phyloP scores from a whole-genome alignment of 2,113 vertebrate species.

The Pseudolaguvia tuberculata region DNA sequence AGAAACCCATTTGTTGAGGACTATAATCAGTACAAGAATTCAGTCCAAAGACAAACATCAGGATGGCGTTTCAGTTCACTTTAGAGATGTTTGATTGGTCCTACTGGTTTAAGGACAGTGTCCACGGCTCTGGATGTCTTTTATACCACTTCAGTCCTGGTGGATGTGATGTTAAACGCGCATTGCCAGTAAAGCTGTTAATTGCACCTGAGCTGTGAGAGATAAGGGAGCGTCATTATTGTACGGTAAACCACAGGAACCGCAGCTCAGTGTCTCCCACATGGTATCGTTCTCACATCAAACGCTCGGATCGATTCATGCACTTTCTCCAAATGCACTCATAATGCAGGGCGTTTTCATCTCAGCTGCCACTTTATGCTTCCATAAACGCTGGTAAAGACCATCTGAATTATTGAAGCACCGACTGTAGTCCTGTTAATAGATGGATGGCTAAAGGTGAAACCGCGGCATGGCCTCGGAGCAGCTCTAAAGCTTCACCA shows the following conservation, averaged over 20 bases:
- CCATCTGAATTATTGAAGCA: slow-evolving; percentile 74
- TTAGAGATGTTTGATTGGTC: neutral
- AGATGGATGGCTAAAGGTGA: slow-evolving; percentile 66
- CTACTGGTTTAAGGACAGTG: neutral
- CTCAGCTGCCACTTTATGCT: slow-evolving; percentile 62
- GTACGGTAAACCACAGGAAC: slow-evolving; percentile 41
- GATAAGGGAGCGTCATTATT: slow-evolving; percentile 8
- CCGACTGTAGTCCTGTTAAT: slow-evolving; percentile 70
- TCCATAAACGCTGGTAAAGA: slow-evolving; percentile 73
- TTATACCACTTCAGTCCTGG: neutral
- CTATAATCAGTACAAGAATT: neutral
- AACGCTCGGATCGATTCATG: slow-evolving; percentile 18
- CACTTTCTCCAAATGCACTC: slow-evolving; percentile 54
- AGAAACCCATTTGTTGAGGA: neutral
- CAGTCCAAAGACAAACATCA: neutral
- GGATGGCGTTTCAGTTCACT: neutral
- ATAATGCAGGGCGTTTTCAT: slow-evolving; percentile 63
- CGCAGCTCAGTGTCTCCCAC: slow-evolving; percentile 22
- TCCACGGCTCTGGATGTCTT: neutral
- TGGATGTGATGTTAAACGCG: slow-evolving; percentile 11
- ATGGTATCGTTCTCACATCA: slow-evolving; percentile 41
- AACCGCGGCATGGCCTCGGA: slow-evolving; percentile 67
- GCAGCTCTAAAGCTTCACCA: slow-evolving; percentile 48
- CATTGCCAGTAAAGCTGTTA: slow-evolving; percentile 24
- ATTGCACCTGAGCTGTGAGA: slow-evolving; percentile 18